Base-by-base conservation (phyloP, 2,888 invertebrate genomes). In the Ophonus ardosiacus region DNA sequence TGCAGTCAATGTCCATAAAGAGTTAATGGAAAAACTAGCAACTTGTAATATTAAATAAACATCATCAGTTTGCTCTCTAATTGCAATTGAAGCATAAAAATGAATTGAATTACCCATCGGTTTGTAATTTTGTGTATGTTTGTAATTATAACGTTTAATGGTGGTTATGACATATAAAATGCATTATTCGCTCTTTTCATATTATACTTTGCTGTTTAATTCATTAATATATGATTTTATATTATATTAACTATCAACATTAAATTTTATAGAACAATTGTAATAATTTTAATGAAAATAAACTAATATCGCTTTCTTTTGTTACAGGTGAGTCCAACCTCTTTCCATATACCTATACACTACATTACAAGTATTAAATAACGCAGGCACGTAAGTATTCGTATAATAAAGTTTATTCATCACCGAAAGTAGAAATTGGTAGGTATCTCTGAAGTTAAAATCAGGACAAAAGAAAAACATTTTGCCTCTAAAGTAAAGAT, bases 1-100 rank as follows among this genome's bases (percentile, higher is more conserved):
- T 68, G 15, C 31, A 38, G 68, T 40, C 68, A 43, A 51, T 43
- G 71, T 43, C 5, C 40, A 40, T 43, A 74, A 74, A 74, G 43
- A 74, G 17, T 21, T 17, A n/a, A 68, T 31, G 3, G n/a, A 68
- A 38, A 68, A 74, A 74, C 18, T 0, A 74, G 43, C 8, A 8
- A 8, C 71, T 43, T 17, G 71, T 43, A 74, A 74, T 74, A 38
- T 68, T 68, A 68, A 68, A 68, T 68, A 24, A 68, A 68, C 68
- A 68, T 7, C 31, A 31, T 7, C 7, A 15, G 68, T 68, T 68
- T 68, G 31, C 68, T 31, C 31, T 68, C 10, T 31, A 68, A 68
- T 74, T 18, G 18, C 10, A 8, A 74, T 74, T 59, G 59, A 59
- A 31, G 5, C 31, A 31, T 31, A 6, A 31, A 31, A 31, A 17